These are phyloP conservation scores for Atlantisia rogersi DNA, from an alignment of 2,113 vertebrate species.

Conservation along the genomic window DNA sequence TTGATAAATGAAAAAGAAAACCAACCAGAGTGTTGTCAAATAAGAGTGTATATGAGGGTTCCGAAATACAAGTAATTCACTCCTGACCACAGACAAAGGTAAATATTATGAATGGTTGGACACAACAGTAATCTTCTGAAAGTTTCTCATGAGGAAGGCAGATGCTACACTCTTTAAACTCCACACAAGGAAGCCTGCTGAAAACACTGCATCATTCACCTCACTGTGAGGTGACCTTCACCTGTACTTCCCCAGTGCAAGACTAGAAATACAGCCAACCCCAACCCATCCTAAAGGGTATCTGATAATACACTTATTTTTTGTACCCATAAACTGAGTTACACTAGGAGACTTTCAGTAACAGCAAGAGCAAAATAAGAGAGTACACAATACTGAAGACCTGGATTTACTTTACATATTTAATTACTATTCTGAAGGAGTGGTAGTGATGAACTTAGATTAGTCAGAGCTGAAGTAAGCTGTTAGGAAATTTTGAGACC, in stretches of 20 bases:
- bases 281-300: neutral
- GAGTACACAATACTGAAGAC: neutral
- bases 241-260: neutral
- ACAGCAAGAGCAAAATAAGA: neutral
- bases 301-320: neutral
- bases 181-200: neutral
- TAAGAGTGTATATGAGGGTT: neutral
- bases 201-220: neutral
- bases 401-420: neutral
- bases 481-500: neutral
- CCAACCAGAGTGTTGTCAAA: neutral
- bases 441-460: neutral
- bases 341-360: neutral
- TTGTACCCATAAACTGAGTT: neutral
- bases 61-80: neutral
- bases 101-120: neutral
- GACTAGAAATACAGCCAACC: neutral
- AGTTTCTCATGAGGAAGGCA: neutral
- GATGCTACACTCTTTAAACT: neutral
- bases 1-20: neutral
- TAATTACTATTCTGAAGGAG: neutral
- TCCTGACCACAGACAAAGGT: neutral
- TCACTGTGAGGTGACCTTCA: neutral
- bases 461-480: neutral
- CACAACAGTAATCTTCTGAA: neutral